Evolutionary conservation across 2,888 invertebrate species (phyloP).

Genomic region (Endomychus coccineus): DNA sequence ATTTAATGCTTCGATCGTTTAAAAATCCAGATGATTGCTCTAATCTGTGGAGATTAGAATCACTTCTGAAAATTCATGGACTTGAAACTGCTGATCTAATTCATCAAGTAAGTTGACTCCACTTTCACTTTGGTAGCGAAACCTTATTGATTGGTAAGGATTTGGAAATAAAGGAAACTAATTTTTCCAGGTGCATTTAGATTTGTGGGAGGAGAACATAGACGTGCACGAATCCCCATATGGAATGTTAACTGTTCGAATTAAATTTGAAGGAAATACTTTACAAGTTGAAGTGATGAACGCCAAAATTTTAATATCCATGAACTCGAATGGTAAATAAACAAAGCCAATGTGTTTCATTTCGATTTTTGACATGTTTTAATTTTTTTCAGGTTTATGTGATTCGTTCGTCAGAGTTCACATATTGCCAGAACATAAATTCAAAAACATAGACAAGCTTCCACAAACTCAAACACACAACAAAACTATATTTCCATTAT

Average conservation of each 20-base stretch:
- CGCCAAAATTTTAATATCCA: conserved; percentile 76
- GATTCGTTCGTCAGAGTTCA: conserved; percentile 90
- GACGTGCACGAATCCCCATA: conserved; percentile 54
- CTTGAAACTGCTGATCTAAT: too few relatives aligned
- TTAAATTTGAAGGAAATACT: conserved; percentile 61
- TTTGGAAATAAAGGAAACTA: conserved; percentile 77
- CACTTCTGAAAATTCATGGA: too few relatives aligned
- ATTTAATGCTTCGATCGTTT: conserved; percentile 82
- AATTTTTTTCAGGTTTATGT: conserved; percentile 59
- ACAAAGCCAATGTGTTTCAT: background rate
- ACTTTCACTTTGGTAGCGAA: too few relatives aligned
- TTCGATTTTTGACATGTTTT: background rate
- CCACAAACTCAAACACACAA: conserved; percentile 87
- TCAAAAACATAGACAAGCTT: conserved; percentile 61
- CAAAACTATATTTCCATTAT: conserved; percentile 88
- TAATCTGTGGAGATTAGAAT: too few relatives aligned
- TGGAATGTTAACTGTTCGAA: conserved; percentile 72
- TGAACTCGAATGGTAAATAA: conserved; percentile 77
- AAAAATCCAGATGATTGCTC: conserved; percentile 55
- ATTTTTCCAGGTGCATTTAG: conserved; percentile 61
- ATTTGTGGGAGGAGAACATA: conserved; percentile 60
- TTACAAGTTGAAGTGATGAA: conserved; percentile 82
- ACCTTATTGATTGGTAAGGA: conserved; percentile 73
- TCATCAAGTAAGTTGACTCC: too few relatives aligned
- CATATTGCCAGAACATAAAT: conserved; percentile 77